Conservation (phyloP, 2,888 invertebrate species). For the Nysson spinosus region DNA sequence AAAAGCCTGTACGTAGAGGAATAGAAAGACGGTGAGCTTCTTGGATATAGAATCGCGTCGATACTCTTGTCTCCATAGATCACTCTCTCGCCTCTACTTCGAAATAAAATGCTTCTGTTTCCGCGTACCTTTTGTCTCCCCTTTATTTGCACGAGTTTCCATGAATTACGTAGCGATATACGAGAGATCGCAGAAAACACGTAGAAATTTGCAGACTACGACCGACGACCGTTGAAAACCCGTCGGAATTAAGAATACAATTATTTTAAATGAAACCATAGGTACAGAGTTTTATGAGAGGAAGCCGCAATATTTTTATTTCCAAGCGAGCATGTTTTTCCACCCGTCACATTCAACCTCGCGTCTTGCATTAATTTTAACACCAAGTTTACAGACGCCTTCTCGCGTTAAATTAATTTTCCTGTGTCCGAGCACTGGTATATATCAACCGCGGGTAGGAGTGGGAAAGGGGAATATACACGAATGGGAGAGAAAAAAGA, state of each 20-base stretch:
- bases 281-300: slow-evolving; percentile 10
- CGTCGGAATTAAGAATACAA: too few species aligned
- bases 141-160: too few species aligned
- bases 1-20: not conserved
- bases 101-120: slow-evolving; percentile 1
- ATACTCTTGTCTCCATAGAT: slow-evolving; percentile 23
- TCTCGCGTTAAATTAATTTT: slow-evolving; percentile 40
- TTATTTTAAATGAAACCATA: slow-evolving; percentile 35
- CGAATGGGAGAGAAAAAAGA: not conserved
- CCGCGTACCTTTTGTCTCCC: too few species aligned
- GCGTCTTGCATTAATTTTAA: slow-evolving; percentile 31
- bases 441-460: slow-evolving; percentile 13
- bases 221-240: too few species aligned
- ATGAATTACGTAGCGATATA: too few species aligned
- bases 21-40: slow-evolving; percentile 28
- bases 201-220: too few species aligned
- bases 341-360: not conserved
- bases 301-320: slow-evolving; percentile 18
- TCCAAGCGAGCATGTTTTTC: slow-evolving; percentile 10
- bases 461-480: not conserved
- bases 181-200: too few species aligned
- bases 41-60: slow-evolving; percentile 31
- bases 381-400: slow-evolving; percentile 24
- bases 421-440: slow-evolving; percentile 22
- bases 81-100: slow-evolving; percentile 11